phyloP scores from a whole-genome alignment of 2,797 vertebrate genomes.

The Melanotaenia boesemani region DNA sequence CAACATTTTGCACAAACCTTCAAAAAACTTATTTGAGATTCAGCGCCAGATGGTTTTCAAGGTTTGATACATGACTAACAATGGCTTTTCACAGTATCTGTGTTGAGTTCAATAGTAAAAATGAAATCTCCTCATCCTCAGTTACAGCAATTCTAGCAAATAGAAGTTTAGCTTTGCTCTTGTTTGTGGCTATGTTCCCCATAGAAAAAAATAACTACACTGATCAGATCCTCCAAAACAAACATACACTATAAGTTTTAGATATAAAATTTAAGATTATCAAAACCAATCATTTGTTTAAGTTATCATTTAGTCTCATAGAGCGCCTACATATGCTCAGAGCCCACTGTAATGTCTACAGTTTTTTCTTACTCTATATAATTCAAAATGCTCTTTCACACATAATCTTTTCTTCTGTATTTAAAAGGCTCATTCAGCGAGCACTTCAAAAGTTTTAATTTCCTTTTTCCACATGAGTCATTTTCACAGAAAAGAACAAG shows the following conservation, averaged over 20 bases:
- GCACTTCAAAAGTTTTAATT: conserved; percentile 46
- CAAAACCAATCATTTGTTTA: background rate
- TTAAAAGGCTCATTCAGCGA: conserved; percentile 54
- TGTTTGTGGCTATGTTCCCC: background rate
- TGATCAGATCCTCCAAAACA: background rate
- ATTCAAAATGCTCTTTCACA: conserved; percentile 5
- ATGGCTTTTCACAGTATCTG: background rate
- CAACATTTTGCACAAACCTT: conserved; percentile 1
- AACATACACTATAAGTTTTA: background rate
- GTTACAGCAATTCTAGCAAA: background rate
- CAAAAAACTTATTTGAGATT: background rate
- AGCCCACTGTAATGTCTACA: background rate
- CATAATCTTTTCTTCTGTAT: conserved; percentile 33
- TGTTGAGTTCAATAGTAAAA: background rate
- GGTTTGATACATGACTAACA: background rate
- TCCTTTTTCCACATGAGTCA: conserved; percentile 37
- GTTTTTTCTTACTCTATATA: conserved; percentile 10
- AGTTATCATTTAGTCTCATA: background rate
- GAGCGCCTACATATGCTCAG: background rate
- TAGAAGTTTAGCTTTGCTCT: background rate
- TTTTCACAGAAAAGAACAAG: conserved; percentile 47
- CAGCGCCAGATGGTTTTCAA: background rate
- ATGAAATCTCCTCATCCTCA: background rate
- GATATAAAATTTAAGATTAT: background rate
- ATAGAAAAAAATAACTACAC: background rate